Percentiles rank a stretch among this genome's conserved stretches.
These are phyloP conservation scores for Epinephelus awoara DNA, from an alignment of 2,797 vertebrate species.

Conservation along the genomic window DNA sequence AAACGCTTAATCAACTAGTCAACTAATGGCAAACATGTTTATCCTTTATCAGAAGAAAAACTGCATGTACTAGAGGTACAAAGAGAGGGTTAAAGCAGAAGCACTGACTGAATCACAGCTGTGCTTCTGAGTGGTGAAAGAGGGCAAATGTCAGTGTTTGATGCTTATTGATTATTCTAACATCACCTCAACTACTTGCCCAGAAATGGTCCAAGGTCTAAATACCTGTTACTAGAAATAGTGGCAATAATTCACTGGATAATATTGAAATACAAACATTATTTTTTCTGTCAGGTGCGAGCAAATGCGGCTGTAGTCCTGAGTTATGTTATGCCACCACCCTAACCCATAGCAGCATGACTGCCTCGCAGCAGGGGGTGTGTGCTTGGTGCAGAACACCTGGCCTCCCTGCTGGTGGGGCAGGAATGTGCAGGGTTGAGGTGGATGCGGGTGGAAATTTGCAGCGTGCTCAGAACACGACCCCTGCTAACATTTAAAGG, in stretches of 20 bases:
- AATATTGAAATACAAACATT: background rate
- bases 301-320: background rate
- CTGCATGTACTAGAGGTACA: background rate
- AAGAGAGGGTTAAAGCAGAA: background rate
- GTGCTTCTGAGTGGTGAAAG: background rate
- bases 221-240: background rate
- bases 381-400: constrained; percentile 57
- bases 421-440: constrained; percentile 74
- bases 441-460: constrained; percentile 74
- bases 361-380: constrained; percentile 9
- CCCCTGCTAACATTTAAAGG: constrained; percentile 74
- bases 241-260: background rate
- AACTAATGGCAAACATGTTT: no score
- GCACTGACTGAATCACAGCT: background rate
- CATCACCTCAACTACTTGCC: background rate
- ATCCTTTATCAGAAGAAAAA: background rate
- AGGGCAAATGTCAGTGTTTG: background rate
- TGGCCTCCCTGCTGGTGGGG: constrained; percentile 73
- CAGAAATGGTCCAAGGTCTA: background rate
- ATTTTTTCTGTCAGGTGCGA: constrained; percentile 5
- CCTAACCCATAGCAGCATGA: constrained; percentile 15
- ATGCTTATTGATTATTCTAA: background rate
- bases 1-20: no score
- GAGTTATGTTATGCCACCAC: background rate
- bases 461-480: constrained; percentile 74